Conservation (phyloP, 2,888 invertebrate genomes). For the Epinotia nisella region DNA sequence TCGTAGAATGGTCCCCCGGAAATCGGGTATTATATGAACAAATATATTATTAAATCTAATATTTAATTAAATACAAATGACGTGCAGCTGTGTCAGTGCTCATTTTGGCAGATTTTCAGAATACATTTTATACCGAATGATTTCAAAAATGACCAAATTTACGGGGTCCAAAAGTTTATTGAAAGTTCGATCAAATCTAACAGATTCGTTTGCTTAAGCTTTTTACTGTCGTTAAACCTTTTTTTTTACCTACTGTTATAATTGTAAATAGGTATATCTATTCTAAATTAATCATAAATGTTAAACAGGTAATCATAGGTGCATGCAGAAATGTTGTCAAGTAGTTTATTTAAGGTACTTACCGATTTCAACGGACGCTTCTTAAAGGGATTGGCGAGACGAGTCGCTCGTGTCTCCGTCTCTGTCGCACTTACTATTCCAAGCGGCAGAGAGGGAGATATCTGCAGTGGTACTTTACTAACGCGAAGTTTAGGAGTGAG, state of each 20-base stretch:
- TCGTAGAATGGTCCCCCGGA: too few relatives aligned
- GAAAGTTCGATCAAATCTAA: conserved; percentile 6
- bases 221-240: conserved; percentile 8
- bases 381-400: conserved; percentile 15
- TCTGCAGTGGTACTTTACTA: too few relatives aligned
- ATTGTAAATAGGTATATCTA: conserved; percentile 29
- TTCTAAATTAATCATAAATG: conserved; percentile 27
- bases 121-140: neutral
- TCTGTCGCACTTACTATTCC: too few relatives aligned
- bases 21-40: too few relatives aligned
- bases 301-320: conserved; percentile 26
- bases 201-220: neutral
- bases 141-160: conserved; percentile 31
- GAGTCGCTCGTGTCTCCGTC: too few relatives aligned
- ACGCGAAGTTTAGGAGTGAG: too few relatives aligned
- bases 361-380: conserved; percentile 34
- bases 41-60: neutral
- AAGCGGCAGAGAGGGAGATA: too few relatives aligned
- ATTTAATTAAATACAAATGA: neutral
- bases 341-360: conserved; percentile 32
- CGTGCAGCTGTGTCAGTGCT: neutral
- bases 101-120: neutral
- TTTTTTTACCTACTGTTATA: conserved; percentile 11
- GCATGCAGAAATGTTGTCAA: conserved; percentile 34
- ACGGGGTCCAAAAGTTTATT: conserved; percentile 37